phyloP scores from a whole-genome alignment of 2,888 invertebrate genomes.

The Conomelus anceps region DNA sequence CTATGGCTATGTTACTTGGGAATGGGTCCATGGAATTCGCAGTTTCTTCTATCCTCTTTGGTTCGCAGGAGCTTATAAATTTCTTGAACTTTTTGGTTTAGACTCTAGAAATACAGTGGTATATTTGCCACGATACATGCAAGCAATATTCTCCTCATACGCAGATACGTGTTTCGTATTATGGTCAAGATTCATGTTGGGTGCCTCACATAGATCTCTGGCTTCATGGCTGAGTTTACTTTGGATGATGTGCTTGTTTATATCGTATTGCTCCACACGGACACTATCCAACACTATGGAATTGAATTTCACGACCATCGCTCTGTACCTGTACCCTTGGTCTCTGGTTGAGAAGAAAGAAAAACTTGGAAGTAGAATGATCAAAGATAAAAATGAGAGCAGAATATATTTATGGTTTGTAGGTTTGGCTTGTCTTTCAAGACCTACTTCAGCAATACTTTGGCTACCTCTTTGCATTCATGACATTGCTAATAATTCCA shows the following conservation, averaged over 20 bases:
- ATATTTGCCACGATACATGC: not conserved
- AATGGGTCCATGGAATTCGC: not conserved
- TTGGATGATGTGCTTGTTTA: not conserved
- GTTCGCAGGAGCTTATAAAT: not conserved
- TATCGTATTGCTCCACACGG: not conserved
- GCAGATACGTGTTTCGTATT: not conserved
- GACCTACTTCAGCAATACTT: constrained; percentile 15
- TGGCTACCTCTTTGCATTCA: constrained; percentile 10
- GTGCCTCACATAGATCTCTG: not conserved
- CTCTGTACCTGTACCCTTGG: not conserved
- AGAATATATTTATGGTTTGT: not conserved
- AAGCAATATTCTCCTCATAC: not conserved
- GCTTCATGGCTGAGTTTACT: not conserved
- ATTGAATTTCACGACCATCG: not conserved
- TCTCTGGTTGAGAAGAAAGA: not conserved
- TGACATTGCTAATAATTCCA: not conserved
- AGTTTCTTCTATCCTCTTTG: not conserved
- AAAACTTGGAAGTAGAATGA: not conserved
- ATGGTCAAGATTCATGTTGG: not conserved
- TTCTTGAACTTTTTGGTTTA: not conserved
- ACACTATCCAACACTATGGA: not conserved
- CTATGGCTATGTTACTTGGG: constrained; percentile 6
- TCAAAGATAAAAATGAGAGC: not conserved
- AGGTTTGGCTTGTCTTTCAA: not conserved
- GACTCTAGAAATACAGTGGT: not conserved